Evolutionary conservation across 2,888 invertebrate species (phyloP).

Genomic region (Lasioglossum vierecki): DNA sequence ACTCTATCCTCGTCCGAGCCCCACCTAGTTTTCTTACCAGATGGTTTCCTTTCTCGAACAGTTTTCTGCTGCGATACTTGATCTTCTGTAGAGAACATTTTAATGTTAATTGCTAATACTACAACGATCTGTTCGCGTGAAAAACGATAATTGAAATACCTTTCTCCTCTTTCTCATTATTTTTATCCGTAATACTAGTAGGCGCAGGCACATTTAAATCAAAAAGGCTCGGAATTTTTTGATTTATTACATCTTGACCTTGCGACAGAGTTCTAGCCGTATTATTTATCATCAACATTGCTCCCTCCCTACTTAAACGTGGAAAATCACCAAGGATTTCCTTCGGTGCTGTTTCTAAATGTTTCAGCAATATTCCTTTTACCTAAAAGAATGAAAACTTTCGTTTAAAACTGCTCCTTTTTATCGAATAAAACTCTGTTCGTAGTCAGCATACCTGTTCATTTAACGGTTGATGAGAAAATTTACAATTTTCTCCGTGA

Average conservation of each 20-base stretch:
- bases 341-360: slow-evolving; percentile 95
- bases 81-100: slow-evolving; percentile 57
- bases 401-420: background rate
- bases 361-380: slow-evolving; percentile 86
- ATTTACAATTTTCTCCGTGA: slow-evolving; percentile 94
- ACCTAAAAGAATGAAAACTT: slow-evolving; percentile 70
- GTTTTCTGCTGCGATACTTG: slow-evolving; percentile 68
- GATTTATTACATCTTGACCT: slow-evolving; percentile 75
- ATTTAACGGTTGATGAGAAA: slow-evolving; percentile 95
- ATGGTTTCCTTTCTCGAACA: slow-evolving; percentile 77
- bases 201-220: slow-evolving; percentile 82
- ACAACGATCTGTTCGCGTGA: background rate
- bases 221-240: slow-evolving; percentile 83
- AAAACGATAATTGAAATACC: slow-evolving; percentile 62
- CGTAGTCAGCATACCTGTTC: slow-evolving; percentile 87
- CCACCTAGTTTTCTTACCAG: slow-evolving; percentile 82
- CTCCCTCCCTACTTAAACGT: slow-evolving; percentile 91
- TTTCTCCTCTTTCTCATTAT: slow-evolving; percentile 76
- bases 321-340: slow-evolving; percentile 96
- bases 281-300: slow-evolving; percentile 85
- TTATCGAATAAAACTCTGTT: background rate
- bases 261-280: slow-evolving; percentile 79
- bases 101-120: background rate
- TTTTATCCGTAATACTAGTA: slow-evolving; percentile 62
- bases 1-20: slow-evolving; percentile 82